phyloP scores from a whole-genome alignment of 2,113 vertebrate species.

The Abramis brama region DNA sequence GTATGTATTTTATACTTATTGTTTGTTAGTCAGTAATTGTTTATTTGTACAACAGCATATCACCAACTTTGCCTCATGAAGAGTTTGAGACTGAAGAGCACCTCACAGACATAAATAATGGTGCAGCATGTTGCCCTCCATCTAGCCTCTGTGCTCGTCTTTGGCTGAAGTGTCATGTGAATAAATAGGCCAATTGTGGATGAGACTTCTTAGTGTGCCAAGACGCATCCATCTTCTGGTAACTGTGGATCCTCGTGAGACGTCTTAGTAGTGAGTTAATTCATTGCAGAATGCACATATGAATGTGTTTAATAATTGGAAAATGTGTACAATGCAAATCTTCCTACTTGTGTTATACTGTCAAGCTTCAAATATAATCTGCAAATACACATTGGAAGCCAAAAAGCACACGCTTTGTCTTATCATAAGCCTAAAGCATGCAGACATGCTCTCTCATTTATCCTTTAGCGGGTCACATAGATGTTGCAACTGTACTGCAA shows the following conservation, averaged over 20 bases:
- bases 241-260: slow-evolving; percentile 32
- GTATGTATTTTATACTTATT: slow-evolving; percentile 32
- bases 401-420: slow-evolving; percentile 6
- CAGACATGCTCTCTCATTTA: slow-evolving; percentile 20
- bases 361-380: slow-evolving; percentile 24
- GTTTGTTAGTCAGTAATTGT: slow-evolving; percentile 13
- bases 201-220: slow-evolving; percentile 50
- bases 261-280: background rate
- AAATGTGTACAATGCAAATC: slow-evolving; percentile 21
- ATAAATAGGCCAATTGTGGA: slow-evolving; percentile 50
- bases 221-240: slow-evolving; percentile 47
- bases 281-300: slow-evolving; percentile 11
- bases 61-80: slow-evolving; percentile 55
- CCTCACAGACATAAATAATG: slow-evolving; percentile 34
- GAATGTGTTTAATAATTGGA: slow-evolving; percentile 6
- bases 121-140: slow-evolving; percentile 52
- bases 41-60: slow-evolving; percentile 33
- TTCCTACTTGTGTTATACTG: slow-evolving; percentile 31
- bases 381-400: background rate
- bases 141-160: slow-evolving; percentile 36
- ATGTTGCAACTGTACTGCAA: slow-evolving; percentile 27
- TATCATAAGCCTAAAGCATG: slow-evolving; percentile 23
- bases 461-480: slow-evolving; percentile 24
- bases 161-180: slow-evolving; percentile 38
- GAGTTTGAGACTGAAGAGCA: slow-evolving; percentile 44